phyloP scores from a whole-genome alignment of 92 coral and sea anemone species.

The Zoanthus gigantus region DNA sequence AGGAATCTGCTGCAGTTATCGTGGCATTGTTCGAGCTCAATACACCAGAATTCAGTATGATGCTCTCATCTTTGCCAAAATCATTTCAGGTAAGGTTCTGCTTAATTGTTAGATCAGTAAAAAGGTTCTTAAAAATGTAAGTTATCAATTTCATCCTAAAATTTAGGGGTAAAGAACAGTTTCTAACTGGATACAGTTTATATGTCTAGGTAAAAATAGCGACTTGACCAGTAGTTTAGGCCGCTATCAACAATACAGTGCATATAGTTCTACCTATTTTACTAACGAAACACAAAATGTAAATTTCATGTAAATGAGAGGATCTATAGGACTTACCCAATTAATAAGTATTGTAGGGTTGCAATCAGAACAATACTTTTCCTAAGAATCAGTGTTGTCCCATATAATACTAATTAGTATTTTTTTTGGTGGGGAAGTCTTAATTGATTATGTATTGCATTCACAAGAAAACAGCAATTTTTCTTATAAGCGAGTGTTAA shows the following conservation, averaged over 20 bases:
- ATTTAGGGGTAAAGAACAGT: too few species aligned
- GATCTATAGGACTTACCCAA: too few species aligned
- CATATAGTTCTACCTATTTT: too few species aligned
- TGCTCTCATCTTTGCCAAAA: constrained; percentile 93
- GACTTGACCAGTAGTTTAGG: too few species aligned
- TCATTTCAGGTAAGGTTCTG: constrained; percentile 89
- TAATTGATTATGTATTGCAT: background rate
- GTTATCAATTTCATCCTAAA: background rate
- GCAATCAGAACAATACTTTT: background rate
- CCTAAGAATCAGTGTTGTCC: background rate
- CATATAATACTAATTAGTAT: background rate
- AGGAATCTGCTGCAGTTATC: constrained; percentile 98
- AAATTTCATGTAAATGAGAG: too few species aligned
- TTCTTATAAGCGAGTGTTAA: background rate
- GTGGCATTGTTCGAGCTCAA: constrained; percentile 96
- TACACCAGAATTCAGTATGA: constrained; percentile 98
- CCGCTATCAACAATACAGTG: too few species aligned
- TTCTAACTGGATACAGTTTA: too few species aligned
- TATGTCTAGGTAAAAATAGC: too few species aligned
- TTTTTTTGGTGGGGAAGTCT: background rate
- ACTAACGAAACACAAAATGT: too few species aligned
- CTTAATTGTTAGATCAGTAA: background rate
- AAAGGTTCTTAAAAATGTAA: background rate
- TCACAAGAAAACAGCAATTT: background rate
- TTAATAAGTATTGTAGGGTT: too few species aligned